A percentile compares a stretch with the other conserved stretches of the same genome.
Conservation (phyloP, 2,113 vertebrate genomes). For the Formicarius rufipectus region DNA sequence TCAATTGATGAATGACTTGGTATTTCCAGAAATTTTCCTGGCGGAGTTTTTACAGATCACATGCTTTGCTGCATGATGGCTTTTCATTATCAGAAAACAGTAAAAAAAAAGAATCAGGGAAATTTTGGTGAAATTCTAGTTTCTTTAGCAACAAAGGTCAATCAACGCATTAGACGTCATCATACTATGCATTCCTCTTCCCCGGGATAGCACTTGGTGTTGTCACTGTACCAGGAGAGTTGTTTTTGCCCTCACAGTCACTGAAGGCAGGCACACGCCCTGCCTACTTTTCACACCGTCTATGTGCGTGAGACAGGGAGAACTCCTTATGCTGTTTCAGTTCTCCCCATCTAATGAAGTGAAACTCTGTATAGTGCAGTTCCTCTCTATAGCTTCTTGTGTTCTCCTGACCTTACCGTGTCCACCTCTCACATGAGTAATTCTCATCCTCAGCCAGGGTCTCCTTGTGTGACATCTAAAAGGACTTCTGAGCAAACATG, state of each 20-base stretch:
- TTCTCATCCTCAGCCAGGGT: neutral
- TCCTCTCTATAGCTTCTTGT: conserved; percentile 9
- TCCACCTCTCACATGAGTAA: neutral
- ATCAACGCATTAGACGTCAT: neutral
- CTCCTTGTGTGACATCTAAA: neutral
- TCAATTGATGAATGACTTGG: neutral
- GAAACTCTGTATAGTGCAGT: neutral
- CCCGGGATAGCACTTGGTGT: no score
- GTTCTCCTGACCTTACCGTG: neutral
- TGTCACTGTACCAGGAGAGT: neutral
- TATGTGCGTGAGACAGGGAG: neutral
- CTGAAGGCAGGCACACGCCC: neutral
- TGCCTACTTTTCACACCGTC: neutral
- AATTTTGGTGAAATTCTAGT: neutral
- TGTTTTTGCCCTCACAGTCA: neutral
- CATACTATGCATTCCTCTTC: neutral
- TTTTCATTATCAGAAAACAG: no score
- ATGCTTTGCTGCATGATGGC: neutral
- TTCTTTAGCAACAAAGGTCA: neutral
- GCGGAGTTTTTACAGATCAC: neutral
- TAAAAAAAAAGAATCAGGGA: neutral
- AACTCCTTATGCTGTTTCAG: neutral
- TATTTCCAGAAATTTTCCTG: neutral
- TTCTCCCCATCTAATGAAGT: conserved; percentile 38
- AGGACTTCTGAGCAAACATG: neutral